Base-by-base conservation (phyloP, 2,113 vertebrate species). In the Elanoides forficatus region DNA sequence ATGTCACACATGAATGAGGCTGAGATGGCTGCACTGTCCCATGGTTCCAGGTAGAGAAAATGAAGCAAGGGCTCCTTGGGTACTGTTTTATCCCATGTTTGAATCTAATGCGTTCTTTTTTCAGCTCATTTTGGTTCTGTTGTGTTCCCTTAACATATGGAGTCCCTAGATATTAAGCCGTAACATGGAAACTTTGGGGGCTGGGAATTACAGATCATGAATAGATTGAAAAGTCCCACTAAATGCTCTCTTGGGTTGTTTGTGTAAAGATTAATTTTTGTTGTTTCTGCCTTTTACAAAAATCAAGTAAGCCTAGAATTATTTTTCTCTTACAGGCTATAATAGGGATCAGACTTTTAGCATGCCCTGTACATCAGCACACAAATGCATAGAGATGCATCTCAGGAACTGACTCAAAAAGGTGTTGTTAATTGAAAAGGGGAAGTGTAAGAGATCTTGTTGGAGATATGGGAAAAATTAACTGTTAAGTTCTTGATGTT, bases 1-100 rank as follows among this genome's bases (percentile, higher is more conserved):
- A 97, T 97, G 98, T 98, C 98, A 99, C 98, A 98, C 98, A 98
- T 98, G 98, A 98, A 95, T 98, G 98, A 97, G 97, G 95, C 96
- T 97, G 98, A 98, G 97, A 98, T 97, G 96, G 96, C 98, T 98
- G 94, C 66, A 86, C 93, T 97, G 97, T 98, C 98, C 98, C 98
- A 97, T 95, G 97, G 96, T 98, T 98, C 97, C 98, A 98, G 98
- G 98, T 98, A 98, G 91, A 98, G 96, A 98, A 98, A 98, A 98
- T 98, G 96, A 98, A 97, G 94, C 94, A 93, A 97, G 86, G 81
- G 65, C 95, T 98, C 98, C 89, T 97, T 97, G 95, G 97, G 92
- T 97, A 98, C 96, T 59, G 81, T 95, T 97, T 96, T 96, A 97
- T 98, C 96, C 97, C 95, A 53, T 90, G 91, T 95, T 98, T 98